A percentile compares a stretch with the other conserved stretches of the same genome.
phyloP scores from a whole-genome alignment of 2,888 invertebrate genomes.

The Brenthis ino region DNA sequence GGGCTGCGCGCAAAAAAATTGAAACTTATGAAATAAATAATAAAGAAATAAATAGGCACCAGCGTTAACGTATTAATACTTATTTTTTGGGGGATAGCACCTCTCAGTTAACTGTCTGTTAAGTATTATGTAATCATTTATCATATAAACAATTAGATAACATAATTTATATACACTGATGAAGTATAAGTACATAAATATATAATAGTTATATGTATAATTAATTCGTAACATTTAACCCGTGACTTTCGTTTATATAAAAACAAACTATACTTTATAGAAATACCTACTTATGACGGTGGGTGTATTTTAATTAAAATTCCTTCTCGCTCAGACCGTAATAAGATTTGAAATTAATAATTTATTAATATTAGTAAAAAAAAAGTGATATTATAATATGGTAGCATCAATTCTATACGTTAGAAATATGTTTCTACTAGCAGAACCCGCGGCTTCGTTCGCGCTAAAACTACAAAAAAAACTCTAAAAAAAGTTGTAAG shows the following conservation, averaged over 20 bases:
- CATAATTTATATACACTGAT: neutral
- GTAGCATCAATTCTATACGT: neutral
- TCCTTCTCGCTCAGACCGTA: slow-evolving; percentile 4
- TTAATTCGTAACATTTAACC: slow-evolving; percentile 21
- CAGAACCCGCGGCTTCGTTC: too few relatives aligned
- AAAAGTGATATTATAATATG: neutral
- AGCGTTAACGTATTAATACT: too few relatives aligned
- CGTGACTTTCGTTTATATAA: slow-evolving; percentile 12
- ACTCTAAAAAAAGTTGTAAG: too few relatives aligned
- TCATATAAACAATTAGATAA: neutral
- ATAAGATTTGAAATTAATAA: slow-evolving; percentile 7
- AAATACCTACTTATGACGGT: slow-evolving; percentile 4
- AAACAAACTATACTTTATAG: slow-evolving; percentile 10
- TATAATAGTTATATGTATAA: slow-evolving; percentile 7
- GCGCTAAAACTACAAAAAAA: too few relatives aligned
- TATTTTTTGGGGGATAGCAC: too few relatives aligned
- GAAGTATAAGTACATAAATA: neutral
- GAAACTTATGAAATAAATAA: too few relatives aligned
- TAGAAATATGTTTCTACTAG: too few relatives aligned
- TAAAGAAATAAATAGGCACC: too few relatives aligned
- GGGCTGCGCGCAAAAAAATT: too few relatives aligned
- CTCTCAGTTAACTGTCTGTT: too few relatives aligned
- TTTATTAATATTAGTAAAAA: slow-evolving; percentile 12
- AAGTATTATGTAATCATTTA: neutral
- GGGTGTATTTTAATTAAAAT: slow-evolving; percentile 17